These are phyloP conservation scores for Danio choprae DNA, from an alignment of 2,797 vertebrate species.

Conservation along the genomic window DNA sequence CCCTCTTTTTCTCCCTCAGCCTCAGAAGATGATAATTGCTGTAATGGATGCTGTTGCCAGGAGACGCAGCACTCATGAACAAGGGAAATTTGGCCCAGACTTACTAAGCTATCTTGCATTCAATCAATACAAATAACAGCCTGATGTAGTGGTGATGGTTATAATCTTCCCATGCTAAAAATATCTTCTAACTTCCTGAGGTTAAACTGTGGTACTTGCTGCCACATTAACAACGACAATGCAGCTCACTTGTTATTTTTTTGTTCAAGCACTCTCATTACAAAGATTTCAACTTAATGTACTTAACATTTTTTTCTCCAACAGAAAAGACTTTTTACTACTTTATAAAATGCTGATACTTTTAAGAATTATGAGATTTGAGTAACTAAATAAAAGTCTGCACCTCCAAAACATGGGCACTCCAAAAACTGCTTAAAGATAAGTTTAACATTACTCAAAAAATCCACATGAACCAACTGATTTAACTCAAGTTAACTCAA, in stretches of 20 bases:
- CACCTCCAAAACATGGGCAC: no score
- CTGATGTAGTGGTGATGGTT: slow-evolving; percentile 9
- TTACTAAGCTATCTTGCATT: slow-evolving; percentile 25
- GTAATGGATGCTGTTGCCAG: slow-evolving; percentile 43
- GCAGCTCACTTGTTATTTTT: neutral
- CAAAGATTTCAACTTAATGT: no score
- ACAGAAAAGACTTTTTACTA: no score
- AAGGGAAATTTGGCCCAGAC: slow-evolving; percentile 17
- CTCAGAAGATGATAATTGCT: slow-evolving; percentile 34
- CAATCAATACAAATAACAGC: slow-evolving; percentile 23
- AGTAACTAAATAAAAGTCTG: no score
- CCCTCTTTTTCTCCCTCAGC: neutral
- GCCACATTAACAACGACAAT: neutral
- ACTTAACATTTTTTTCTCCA: no score
- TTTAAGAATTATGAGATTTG: no score
- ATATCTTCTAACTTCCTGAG: slow-evolving; percentile 7
- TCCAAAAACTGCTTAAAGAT: no score
- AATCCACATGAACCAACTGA: no score
- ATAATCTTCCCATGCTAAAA: slow-evolving; percentile 13
- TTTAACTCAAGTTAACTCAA: no score
- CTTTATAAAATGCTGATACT: no score
- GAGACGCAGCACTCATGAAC: slow-evolving; percentile 41
- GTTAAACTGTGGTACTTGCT: neutral
- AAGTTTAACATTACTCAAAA: no score
- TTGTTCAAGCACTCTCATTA: neutral